These are phyloP conservation scores for Neopipo cinnamomea DNA, from an alignment of 2,113 vertebrate genomes.

Conservation along the genomic window DNA sequence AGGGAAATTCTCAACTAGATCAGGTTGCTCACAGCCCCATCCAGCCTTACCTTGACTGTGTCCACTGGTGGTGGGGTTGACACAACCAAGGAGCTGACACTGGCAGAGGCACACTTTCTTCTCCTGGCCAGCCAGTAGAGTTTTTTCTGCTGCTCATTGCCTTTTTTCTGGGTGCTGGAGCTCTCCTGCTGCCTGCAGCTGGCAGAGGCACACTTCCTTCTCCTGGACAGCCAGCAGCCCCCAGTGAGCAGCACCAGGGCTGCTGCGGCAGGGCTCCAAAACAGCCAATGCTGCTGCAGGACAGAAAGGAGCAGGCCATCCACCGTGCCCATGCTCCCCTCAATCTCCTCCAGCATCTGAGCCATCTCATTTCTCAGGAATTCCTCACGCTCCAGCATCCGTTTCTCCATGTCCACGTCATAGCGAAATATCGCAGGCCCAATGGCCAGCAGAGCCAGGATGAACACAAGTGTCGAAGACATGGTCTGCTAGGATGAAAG, in stretches of 20 bases:
- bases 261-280: background rate
- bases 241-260: fast-evolving
- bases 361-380: background rate
- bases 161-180: background rate
- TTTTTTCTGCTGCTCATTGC: background rate
- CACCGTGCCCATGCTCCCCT: background rate
- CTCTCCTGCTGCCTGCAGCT: background rate
- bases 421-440: background rate
- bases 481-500: background rate
- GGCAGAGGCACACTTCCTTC: background rate
- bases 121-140: background rate
- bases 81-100: background rate
- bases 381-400: fast-evolving
- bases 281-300: background rate
- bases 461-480: background rate
- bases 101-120: background rate
- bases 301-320: background rate
- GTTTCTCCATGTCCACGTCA: background rate
- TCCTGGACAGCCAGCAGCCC: background rate
- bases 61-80: background rate
- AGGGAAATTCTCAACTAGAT: background rate
- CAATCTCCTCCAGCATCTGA: background rate
- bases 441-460: background rate
- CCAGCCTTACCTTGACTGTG: background rate
- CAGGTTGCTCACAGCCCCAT: background rate